These are phyloP conservation scores for Dinoponera quadriceps DNA, from an alignment of 1,140 invertebrate genomes.

Conservation along the genomic window DNA sequence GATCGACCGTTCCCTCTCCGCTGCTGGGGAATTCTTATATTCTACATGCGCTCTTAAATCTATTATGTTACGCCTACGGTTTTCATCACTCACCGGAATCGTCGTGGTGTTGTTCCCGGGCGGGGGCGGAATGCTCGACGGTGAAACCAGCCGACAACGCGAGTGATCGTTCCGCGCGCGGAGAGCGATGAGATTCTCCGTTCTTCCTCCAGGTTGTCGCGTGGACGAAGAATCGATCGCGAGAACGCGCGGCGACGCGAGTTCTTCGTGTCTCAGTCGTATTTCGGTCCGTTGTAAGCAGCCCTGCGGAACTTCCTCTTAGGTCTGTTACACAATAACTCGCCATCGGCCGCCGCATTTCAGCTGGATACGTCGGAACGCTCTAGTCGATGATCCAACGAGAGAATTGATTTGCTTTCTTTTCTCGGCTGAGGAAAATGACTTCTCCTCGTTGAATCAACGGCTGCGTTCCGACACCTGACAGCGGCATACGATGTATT, in stretches of 20 bases:
- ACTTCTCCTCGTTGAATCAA: no score
- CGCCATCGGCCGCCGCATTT: no score
- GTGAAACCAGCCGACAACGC: background rate
- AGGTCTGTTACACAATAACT: background rate
- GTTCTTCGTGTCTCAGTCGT: slow-evolving; percentile 15
- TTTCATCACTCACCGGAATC: slow-evolving; percentile 37
- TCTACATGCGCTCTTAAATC: slow-evolving; percentile 1
- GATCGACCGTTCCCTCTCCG: background rate
- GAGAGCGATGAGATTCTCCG: background rate
- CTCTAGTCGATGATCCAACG: no score
- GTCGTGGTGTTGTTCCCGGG: background rate
- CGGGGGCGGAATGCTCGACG: background rate
- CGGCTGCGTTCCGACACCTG: no score
- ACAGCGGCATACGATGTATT: no score
- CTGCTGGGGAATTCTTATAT: background rate
- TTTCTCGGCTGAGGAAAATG: no score
- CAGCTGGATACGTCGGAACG: no score
- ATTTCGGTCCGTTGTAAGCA: slow-evolving; percentile 17
- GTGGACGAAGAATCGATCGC: background rate
- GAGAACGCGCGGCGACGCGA: background rate
- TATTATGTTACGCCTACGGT: background rate
- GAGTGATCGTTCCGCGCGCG: background rate
- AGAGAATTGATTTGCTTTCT: no score
- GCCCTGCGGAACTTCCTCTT: no score
- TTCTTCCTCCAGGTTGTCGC: background rate